phyloP scores from a whole-genome alignment of 2,797 vertebrate species.

The Champsocephalus gunnari region DNA sequence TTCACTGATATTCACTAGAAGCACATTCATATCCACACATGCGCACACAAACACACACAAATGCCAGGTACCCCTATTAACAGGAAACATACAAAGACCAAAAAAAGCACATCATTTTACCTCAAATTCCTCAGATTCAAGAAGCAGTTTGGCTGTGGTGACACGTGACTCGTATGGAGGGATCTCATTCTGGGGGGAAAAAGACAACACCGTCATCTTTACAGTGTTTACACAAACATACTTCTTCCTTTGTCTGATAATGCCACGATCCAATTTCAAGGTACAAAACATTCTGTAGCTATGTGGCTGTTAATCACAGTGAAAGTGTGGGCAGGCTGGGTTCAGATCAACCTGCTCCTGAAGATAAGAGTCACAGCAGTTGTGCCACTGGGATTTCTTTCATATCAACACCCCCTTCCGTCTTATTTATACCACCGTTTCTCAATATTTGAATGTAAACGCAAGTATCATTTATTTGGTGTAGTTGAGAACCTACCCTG shows the following conservation, averaged over 20 bases:
- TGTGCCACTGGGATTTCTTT: constrained; percentile 41
- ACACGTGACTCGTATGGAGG: constrained; percentile 81
- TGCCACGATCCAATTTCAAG: constrained; percentile 67
- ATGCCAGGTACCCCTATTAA: constrained; percentile 19
- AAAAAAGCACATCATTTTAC: constrained; percentile 61
- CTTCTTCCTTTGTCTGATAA: constrained; percentile 64
- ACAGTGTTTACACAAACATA: constrained; percentile 50
- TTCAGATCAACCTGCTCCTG: constrained; percentile 67
- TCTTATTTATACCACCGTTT: constrained; percentile 30
- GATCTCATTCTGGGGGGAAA: constrained; percentile 68
- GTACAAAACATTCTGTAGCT: constrained; percentile 53
- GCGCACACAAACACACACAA: constrained; percentile 46
- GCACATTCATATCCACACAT: too few relatives aligned
- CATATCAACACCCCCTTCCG: constrained; percentile 36
- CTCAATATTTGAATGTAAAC: constrained; percentile 30
- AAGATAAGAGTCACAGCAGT: constrained; percentile 70
- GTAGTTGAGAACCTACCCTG: constrained; percentile 12
- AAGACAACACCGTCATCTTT: constrained; percentile 24
- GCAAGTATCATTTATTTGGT: constrained; percentile 26
- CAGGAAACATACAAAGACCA: constrained; percentile 17
- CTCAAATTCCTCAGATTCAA: constrained; percentile 82
- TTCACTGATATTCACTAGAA: constrained; percentile 65
- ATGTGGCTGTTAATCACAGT: constrained; percentile 72
- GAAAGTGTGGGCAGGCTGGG: constrained; percentile 50
- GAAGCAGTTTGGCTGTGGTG: constrained; percentile 82